These are phyloP conservation scores for Coptodon bakossiorum DNA, from an alignment of 2,113 vertebrate species.

Conservation along the genomic window DNA sequence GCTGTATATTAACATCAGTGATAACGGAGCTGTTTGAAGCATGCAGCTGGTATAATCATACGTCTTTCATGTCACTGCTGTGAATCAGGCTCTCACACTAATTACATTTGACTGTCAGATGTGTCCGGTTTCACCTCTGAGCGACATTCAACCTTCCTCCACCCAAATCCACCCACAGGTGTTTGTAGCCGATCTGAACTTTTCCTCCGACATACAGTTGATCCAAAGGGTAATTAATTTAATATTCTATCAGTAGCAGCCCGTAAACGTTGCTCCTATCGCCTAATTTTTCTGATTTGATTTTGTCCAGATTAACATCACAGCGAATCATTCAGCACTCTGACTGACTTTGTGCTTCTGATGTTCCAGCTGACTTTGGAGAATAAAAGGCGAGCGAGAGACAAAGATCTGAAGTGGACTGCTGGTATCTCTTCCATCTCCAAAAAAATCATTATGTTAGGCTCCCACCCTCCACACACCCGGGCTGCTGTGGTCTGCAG, in stretches of 20 bases:
- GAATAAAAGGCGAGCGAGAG: background rate
- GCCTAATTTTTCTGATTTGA: background rate
- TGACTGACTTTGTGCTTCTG: slow-evolving; percentile 27
- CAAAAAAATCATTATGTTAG: slow-evolving; percentile 41
- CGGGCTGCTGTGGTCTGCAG: slow-evolving; percentile 18
- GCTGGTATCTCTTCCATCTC: slow-evolving; percentile 49
- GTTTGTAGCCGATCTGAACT: background rate
- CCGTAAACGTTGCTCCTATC: background rate
- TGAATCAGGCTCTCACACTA: slow-evolving; percentile 53
- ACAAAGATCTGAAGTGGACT: slow-evolving; percentile 39
- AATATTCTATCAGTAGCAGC: background rate
- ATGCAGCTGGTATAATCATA: background rate
- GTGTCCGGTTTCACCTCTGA: slow-evolving; percentile 23
- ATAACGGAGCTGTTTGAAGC: background rate
- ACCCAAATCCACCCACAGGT: background rate
- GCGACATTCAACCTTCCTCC: background rate
- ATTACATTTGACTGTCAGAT: slow-evolving; percentile 52
- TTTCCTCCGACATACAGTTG: background rate
- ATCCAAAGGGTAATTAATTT: background rate
- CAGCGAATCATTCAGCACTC: slow-evolving; percentile 29
- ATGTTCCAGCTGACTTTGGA: slow-evolving; percentile 27
- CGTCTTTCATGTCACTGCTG: slow-evolving; percentile 29
- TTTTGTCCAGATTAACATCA: slow-evolving; percentile 36
- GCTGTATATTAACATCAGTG: background rate
- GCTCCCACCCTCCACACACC: background rate